Percentiles rank a stretch among this genome's conserved stretches.
phyloP scores from a whole-genome alignment of 2,113 vertebrate species.

The Centropus bengalensis region DNA sequence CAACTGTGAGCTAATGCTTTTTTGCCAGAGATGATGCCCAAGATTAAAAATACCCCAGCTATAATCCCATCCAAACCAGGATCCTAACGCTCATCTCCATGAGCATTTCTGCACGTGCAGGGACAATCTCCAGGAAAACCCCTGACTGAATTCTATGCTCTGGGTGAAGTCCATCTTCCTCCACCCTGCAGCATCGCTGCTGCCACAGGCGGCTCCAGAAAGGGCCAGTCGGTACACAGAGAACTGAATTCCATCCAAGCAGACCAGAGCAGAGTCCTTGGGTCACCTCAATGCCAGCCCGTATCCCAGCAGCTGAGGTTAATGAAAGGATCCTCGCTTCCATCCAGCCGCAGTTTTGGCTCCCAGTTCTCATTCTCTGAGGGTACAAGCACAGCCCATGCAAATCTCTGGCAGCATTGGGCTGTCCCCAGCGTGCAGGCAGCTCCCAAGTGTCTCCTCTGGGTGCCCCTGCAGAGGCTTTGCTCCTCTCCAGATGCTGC shows the following conservation, averaged over 20 bases:
- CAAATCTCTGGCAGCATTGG: not conserved
- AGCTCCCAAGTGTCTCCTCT: accelerated
- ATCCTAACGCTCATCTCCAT: not conserved
- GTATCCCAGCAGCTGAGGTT: not conserved
- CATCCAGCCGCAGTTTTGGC: not conserved
- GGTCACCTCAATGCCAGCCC: not conserved
- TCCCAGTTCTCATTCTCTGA: not conserved
- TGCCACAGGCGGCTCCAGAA: not conserved
- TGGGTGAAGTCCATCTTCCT: not conserved
- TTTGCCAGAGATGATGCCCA: not conserved
- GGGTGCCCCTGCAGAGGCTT: not conserved
- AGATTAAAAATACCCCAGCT: not conserved
- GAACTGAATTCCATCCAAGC: not conserved
- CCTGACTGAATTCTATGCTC: accelerated
- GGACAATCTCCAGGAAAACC: not conserved
- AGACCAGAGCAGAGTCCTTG: no score
- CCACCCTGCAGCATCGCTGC: not conserved
- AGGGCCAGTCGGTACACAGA: not conserved
- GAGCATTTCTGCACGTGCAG: not conserved
- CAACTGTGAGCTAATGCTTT: not conserved
- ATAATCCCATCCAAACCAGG: not conserved
- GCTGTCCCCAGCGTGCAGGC: not conserved
- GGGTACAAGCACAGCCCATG: not conserved
- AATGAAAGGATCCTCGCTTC: not conserved
- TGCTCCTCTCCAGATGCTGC: not conserved